These are phyloP conservation scores for Tenthredo amoena DNA, from an alignment of 2,888 invertebrate genomes.

Conservation along the genomic window DNA sequence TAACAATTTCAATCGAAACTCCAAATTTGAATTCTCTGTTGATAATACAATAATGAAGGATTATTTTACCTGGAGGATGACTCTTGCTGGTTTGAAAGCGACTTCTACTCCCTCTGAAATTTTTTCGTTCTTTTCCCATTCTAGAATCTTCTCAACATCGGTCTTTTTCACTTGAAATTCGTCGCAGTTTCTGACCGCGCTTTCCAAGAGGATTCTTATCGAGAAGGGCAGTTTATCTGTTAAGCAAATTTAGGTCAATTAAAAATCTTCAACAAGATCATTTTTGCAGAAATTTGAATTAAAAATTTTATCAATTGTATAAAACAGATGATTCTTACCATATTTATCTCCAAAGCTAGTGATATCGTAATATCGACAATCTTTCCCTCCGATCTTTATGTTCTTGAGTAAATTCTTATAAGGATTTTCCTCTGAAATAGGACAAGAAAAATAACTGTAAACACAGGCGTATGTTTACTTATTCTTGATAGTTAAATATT, in stretches of 20 bases:
- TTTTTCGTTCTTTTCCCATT: slow-evolving; percentile 90
- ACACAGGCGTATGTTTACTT: not conserved
- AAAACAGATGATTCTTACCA: slow-evolving; percentile 82
- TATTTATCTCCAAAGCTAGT: slow-evolving; percentile 87
- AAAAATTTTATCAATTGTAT: slow-evolving; percentile 15
- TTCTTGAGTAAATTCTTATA: slow-evolving; percentile 82
- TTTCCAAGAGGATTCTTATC: slow-evolving; percentile 95
- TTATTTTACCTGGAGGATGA: slow-evolving; percentile 91
- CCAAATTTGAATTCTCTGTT: not conserved
- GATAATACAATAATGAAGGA: not conserved
- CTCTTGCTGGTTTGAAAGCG: slow-evolving; percentile 97
- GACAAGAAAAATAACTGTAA: not conserved
- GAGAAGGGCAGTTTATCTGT: slow-evolving; percentile 93
- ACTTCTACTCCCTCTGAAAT: slow-evolving; percentile 90
- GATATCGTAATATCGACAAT: slow-evolving; percentile 90
- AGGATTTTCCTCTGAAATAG: slow-evolving; percentile 81
- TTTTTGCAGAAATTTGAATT: not conserved
- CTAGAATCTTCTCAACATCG: slow-evolving; percentile 93
- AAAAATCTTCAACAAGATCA: slow-evolving; percentile 16
- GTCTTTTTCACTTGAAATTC: slow-evolving; percentile 92
- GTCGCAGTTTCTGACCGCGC: slow-evolving; percentile 97
- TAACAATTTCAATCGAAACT: not conserved
- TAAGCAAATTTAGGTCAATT: slow-evolving; percentile 53
- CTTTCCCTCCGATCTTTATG: slow-evolving; percentile 81
- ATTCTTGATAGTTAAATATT: slow-evolving; percentile 30